A percentile compares a stretch with the other conserved stretches of the same genome.
Conservation (phyloP, 37 sponge, comb jelly and placozoan genomes). For the Geodia barretti region DNA sequence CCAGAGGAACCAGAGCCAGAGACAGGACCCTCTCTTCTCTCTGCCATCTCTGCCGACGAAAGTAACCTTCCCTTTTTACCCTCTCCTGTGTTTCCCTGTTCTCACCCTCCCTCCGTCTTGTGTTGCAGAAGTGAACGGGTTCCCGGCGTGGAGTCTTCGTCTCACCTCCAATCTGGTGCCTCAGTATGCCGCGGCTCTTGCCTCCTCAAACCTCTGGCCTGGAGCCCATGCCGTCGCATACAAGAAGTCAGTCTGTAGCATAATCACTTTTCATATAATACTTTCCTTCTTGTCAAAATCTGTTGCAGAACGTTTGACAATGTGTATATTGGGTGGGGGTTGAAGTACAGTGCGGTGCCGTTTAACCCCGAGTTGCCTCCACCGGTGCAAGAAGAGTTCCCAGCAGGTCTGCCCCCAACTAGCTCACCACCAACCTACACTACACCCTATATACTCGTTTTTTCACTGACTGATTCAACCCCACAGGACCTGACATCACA, state of each 20-base stretch:
- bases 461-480: background rate
- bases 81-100: background rate
- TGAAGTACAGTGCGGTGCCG: conserved; percentile 88
- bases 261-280: background rate
- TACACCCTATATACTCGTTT: background rate
- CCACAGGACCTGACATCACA: conserved; percentile 70
- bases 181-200: conserved; percentile 83
- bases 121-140: conserved; percentile 80
- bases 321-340: conserved; percentile 96
- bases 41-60: conserved; percentile 85
- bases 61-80: conserved; percentile 28
- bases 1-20: conserved; percentile 96
- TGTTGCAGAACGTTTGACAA: conserved; percentile 89
- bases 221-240: conserved; percentile 85
- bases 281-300: conserved; percentile 9
- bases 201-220: conserved; percentile 98
- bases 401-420: conserved; percentile 47
- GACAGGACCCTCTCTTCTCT: conserved; percentile 92
- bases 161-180: conserved; percentile 86
- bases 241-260: conserved; percentile 57
- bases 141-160: conserved; percentile 89
- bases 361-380: conserved; percentile 93
- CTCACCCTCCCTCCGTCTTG: background rate
- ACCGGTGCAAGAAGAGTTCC: conserved; percentile 90
- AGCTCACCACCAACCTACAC: background rate